Percentiles rank a stretch among this genome's conserved stretches.
Evolutionary conservation across 2,797 vertebrate genomes (phyloP).

Genomic region (Leuciscus waleckii): DNA sequence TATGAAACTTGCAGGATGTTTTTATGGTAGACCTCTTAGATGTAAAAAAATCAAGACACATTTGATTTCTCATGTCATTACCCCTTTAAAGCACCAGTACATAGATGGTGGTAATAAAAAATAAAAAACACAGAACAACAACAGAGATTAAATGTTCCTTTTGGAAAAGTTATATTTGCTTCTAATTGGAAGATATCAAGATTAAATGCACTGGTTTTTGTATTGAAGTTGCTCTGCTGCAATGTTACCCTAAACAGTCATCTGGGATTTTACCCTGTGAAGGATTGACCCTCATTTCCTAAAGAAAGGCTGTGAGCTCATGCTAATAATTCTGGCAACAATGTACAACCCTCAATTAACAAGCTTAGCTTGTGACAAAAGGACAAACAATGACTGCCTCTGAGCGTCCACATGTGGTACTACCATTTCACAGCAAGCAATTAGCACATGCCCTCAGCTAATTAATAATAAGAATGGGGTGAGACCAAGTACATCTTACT

Average conservation of each 20-base stretch:
- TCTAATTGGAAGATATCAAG: background rate
- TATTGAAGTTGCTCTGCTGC: background rate
- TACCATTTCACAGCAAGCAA: constrained; percentile 50
- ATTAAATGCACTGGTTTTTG: background rate
- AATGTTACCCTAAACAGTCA: background rate
- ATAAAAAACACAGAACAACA: no score
- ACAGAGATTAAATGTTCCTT: background rate
- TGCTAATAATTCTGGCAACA: constrained; percentile 34
- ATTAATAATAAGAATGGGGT: constrained; percentile 43
- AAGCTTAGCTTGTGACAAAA: constrained; percentile 34
- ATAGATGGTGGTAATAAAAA: no score
- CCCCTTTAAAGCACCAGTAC: no score
- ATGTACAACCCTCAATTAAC: constrained; percentile 57
- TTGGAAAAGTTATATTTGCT: background rate
- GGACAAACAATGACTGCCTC: constrained; percentile 48
- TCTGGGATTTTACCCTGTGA: background rate
- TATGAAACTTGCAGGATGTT: no score
- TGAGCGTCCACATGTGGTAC: constrained; percentile 43
- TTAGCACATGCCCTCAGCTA: constrained; percentile 49
- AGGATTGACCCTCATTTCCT: constrained; percentile 19
- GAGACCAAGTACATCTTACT: constrained; percentile 26
- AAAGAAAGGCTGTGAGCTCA: constrained; percentile 4
- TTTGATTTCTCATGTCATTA: no score
- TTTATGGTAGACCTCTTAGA: no score
- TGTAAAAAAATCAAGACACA: no score